Conservation (phyloP, 35 echinoderm and acorn worm species). For the Apostichopus parvimensis region DNA sequence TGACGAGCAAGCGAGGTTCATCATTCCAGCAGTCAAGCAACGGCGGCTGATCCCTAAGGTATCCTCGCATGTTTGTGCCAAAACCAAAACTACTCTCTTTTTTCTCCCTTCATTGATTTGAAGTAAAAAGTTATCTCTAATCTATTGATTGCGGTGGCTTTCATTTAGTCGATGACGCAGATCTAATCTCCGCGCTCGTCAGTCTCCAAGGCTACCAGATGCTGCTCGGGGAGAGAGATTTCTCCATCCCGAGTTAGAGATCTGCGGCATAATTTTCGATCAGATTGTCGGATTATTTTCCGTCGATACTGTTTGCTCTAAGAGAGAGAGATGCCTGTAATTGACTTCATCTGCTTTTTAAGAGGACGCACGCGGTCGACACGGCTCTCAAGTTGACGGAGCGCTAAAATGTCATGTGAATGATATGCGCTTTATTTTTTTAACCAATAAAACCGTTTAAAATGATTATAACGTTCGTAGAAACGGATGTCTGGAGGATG, state of each 20-base stretch:
- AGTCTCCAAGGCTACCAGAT: conserved; percentile 34
- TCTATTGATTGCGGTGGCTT: conserved; percentile 24
- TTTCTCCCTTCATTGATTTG: background rate
- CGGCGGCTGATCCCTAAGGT: background rate
- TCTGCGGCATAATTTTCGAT: background rate
- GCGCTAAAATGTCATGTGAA: too few species aligned
- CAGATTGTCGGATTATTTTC: conserved; percentile 25
- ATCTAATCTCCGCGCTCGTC: background rate
- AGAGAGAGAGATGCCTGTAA: background rate
- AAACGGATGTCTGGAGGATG: too few species aligned
- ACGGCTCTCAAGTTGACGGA: too few species aligned
- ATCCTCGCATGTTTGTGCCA: background rate
- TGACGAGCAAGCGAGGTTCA: background rate
- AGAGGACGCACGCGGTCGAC: too few species aligned
- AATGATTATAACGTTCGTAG: too few species aligned
- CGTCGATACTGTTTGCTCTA: background rate
- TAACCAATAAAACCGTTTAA: too few species aligned
- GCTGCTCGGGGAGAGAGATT: background rate
- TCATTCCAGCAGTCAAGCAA: background rate
- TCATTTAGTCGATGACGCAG: conserved; percentile 21
- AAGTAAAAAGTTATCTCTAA: background rate
- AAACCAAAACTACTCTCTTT: background rate
- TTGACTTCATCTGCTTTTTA: too few species aligned
- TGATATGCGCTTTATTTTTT: too few species aligned
- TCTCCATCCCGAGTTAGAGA: background rate